A percentile compares a stretch with the other conserved stretches of the same genome.
These are phyloP conservation scores for Nyleta sp. DNA, from an alignment of 2,888 invertebrate species.

Conservation along the genomic window DNA sequence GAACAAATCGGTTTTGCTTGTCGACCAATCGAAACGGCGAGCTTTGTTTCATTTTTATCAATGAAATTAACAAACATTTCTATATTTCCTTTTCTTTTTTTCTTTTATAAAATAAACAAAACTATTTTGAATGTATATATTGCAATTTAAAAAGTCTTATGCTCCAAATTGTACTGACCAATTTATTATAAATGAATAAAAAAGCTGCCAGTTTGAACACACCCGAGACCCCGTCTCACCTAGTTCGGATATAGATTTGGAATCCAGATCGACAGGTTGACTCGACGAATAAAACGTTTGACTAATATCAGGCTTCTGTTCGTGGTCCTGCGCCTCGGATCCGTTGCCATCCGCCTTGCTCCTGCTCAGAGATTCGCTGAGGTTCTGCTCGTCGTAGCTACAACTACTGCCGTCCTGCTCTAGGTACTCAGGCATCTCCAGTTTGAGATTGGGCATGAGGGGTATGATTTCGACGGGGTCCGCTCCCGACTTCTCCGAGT, in stretches of 20 bases:
- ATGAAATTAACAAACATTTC: too few species aligned
- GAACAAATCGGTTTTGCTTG: neutral
- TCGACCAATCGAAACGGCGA: too few species aligned
- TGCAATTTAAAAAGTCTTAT: too few species aligned
- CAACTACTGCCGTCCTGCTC: slow-evolving; percentile 83
- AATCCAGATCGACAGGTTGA: slow-evolving; percentile 78
- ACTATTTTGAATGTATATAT: too few species aligned
- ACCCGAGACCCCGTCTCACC: too few species aligned
- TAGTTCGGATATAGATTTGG: slow-evolving; percentile 77
- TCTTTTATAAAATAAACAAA: too few species aligned
- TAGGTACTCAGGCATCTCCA: slow-evolving; percentile 85
- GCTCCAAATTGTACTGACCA: too few species aligned
- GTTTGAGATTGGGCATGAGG: slow-evolving; percentile 83
- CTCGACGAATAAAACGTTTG: slow-evolving; percentile 80
- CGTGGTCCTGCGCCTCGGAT: slow-evolving; percentile 76
- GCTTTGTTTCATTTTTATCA: too few species aligned
- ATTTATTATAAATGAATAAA: too few species aligned
- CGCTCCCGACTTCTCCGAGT: slow-evolving; percentile 73
- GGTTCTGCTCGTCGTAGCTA: slow-evolving; percentile 81
- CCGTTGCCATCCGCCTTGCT: slow-evolving; percentile 75
- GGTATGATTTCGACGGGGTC: slow-evolving; percentile 82
- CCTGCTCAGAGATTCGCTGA: slow-evolving; percentile 78
- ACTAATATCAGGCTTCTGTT: slow-evolving; percentile 80
- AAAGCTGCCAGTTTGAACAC: too few species aligned
- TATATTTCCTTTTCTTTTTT: too few species aligned